Conservation (phyloP, 2,113 vertebrate species). For the Prunella himalayana region DNA sequence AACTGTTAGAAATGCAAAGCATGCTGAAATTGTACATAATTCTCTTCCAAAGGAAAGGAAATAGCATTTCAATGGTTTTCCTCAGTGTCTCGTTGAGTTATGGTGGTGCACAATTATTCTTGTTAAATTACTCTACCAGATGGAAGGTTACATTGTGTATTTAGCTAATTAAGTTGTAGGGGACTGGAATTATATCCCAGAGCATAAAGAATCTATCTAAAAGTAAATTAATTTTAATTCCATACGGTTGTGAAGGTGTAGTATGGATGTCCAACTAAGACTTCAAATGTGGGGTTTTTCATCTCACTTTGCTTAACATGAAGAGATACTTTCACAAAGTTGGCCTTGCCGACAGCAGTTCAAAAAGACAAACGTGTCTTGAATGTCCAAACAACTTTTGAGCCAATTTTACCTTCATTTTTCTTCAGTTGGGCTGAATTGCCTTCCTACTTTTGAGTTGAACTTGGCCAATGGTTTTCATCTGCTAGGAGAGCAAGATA, state of each 20-base stretch:
- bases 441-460: neutral
- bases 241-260: neutral
- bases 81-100: conserved; percentile 88
- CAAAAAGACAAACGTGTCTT: neutral
- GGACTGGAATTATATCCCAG: conserved; percentile 68
- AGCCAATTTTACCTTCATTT: neutral
- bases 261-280: conserved; percentile 1
- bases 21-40: conserved; percentile 87
- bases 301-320: neutral
- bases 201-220: conserved; percentile 61
- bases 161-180: conserved; percentile 81
- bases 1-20: conserved; percentile 80
- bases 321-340: neutral
- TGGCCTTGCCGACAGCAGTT: neutral
- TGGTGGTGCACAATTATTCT: conserved; percentile 82
- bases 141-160: conserved; percentile 78
- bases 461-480: neutral
- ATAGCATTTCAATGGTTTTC: conserved; percentile 90
- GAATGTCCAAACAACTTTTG: neutral
- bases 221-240: conserved; percentile 64
- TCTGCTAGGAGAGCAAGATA: neutral
- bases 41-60: conserved; percentile 89
- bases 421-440: neutral
- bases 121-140: conserved; percentile 87
- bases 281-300: neutral